These are phyloP conservation scores for Sitobion miscanthi DNA, from an alignment of 1,140 invertebrate genomes.

Conservation along the genomic window DNA sequence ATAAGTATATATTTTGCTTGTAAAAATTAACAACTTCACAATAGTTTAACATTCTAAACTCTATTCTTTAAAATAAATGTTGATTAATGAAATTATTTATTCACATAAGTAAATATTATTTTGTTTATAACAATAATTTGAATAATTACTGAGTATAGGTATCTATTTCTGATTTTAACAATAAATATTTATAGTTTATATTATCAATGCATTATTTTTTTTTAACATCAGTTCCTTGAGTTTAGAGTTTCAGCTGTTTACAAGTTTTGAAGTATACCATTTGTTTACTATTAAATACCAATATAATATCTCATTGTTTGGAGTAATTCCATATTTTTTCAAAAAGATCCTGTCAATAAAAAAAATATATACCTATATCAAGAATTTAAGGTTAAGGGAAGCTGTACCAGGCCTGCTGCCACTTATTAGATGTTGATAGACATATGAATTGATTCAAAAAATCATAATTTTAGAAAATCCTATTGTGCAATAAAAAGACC, in stretches of 20 bases:
- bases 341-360: conserved; percentile 43
- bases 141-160: background rate
- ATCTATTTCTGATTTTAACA: background rate
- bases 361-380: conserved; percentile 6
- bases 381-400: conserved; percentile 3
- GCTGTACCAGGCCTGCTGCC: conserved; percentile 44
- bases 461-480: conserved; percentile 50
- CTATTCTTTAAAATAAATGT: background rate
- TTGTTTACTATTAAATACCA: conserved; percentile 28
- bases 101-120: background rate
- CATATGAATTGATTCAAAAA: conserved; percentile 55
- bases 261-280: background rate
- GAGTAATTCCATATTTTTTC: conserved; percentile 35
- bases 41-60: too few species aligned
- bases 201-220: background rate
- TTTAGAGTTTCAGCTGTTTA: conserved; percentile 22
- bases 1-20: background rate
- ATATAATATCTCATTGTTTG: conserved; percentile 51
- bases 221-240: background rate
- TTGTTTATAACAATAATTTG: background rate
- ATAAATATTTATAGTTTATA: background rate
- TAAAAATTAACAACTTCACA: background rate
- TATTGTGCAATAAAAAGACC: conserved; percentile 44
- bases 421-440: conserved; percentile 52
- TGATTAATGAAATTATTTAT: too few species aligned